Evolutionary conservation across 2,888 invertebrate species (phyloP).

Genomic region (Thereva nobilitata): DNA sequence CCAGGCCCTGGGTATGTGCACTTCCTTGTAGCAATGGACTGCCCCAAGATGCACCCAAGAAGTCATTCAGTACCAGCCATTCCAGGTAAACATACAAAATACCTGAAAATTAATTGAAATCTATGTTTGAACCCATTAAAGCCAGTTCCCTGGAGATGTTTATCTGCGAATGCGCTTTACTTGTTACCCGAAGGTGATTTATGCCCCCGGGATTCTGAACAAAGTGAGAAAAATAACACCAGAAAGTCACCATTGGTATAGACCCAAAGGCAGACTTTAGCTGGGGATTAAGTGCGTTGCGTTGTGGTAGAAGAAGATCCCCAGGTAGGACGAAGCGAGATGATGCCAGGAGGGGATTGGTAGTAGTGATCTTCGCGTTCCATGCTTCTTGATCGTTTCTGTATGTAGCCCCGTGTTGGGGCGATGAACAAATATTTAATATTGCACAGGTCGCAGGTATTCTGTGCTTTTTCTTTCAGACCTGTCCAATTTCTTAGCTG

Average conservation of each 20-base stretch:
- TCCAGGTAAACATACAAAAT: conserved; percentile 31
- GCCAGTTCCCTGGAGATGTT: conserved; percentile 37
- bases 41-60: neutral
- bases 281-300: conserved; percentile 9
- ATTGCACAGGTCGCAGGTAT: conserved; percentile 23
- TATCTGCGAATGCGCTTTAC: conserved; percentile 39
- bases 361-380: conserved; percentile 3
- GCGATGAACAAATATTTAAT: conserved; percentile 36
- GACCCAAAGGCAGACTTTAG: conserved; percentile 12
- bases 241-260: conserved; percentile 15
- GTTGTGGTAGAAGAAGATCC: no score
- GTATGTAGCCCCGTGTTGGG: conserved; percentile 15
- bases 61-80: conserved; percentile 3
- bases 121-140: conserved; percentile 39
- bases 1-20: no score
- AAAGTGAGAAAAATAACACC: conserved; percentile 39
- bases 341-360: no score
- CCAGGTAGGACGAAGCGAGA: no score
- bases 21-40: neutral
- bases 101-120: conserved; percentile 38
- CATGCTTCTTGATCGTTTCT: conserved; percentile 17
- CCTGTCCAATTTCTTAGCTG: conserved; percentile 36
- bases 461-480: conserved; percentile 3
- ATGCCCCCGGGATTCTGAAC: conserved; percentile 35
- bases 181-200: conserved; percentile 39